These are phyloP conservation scores for Toxonevra muliebris DNA, from an alignment of 2,888 invertebrate species.

Conservation along the genomic window DNA sequence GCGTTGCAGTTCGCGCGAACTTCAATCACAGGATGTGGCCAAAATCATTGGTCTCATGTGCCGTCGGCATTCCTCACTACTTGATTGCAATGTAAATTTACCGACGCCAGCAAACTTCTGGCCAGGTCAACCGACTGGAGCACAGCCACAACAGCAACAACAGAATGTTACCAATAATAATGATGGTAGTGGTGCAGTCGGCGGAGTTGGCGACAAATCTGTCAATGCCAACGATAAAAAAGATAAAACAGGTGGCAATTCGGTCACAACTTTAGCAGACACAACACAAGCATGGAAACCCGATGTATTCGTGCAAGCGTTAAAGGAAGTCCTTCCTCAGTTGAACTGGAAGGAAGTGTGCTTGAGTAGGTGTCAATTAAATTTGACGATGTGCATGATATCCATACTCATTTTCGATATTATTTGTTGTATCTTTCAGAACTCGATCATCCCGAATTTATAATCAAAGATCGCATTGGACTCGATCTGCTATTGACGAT, in stretches of 20 bases:
- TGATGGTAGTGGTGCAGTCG: slow-evolving; percentile 47
- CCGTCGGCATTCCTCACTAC: slow-evolving; percentile 74
- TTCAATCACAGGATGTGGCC: slow-evolving; percentile 85
- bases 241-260: slow-evolving; percentile 40
- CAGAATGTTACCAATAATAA: slow-evolving; percentile 53
- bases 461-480: slow-evolving; percentile 86
- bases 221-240: slow-evolving; percentile 55
- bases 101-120: slow-evolving; percentile 76
- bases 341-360: slow-evolving; percentile 95
- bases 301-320: slow-evolving; percentile 90
- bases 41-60: slow-evolving; percentile 88
- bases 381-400: background rate
- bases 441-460: slow-evolving; percentile 89
- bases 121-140: slow-evolving; percentile 60
- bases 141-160: slow-evolving; percentile 41
- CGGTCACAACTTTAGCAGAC: slow-evolving; percentile 62
- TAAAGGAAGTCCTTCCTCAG: slow-evolving; percentile 87
- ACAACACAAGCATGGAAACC: slow-evolving; percentile 83
- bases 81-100: slow-evolving; percentile 76
- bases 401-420: background rate
- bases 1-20: slow-evolving; percentile 81
- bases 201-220: slow-evolving; percentile 38
- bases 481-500: slow-evolving; percentile 84
- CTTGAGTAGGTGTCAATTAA: slow-evolving; percentile 67
- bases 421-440: slow-evolving; percentile 39